Evolutionary conservation across 2,113 vertebrate genomes (phyloP), one percentile per base, ranked within the genome.

Genomic region (Naja naja): DNA sequence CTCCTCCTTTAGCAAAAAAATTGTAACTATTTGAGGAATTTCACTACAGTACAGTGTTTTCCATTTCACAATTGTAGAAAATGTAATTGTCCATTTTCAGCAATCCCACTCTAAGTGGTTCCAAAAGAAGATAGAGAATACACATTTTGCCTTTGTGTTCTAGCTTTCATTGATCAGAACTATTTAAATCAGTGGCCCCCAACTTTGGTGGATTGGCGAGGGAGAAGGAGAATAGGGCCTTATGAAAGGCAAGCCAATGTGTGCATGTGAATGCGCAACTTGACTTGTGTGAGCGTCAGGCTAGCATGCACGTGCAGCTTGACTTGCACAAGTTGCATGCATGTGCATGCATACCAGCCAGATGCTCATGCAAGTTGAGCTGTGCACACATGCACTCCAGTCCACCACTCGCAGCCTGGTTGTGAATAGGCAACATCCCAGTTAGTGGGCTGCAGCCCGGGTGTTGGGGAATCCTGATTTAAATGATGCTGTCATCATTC

Each of bases 161-260:
- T 53, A 23, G 34, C 53, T 34, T 89, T 89, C 11, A 23, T 87
- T 53, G 49, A 55, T 89, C 34, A 56, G 34, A 34, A 53, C 30
- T 54, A 53, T 34, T 88, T 88, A 88, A 69, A 34, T 69, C 64
- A 34, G 64, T 34, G 30, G 4, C 14, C 30, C 60, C 5, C 64
- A 69, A 16, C 30, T 30, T 69, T 69, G n/a, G 14, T 2, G 12
- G 64, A 5, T 34, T 69, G 64, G 64, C 5, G 0, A 30, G 14
- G 30, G 12, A 5, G 12, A 69, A n/a, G 30, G 27, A 11, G 11
- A 69, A n/a, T 30, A 14, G 30, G 30, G 5, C 12, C 64, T 16
- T 1, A 0, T n/a, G n/a, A 69, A 12, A 0, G 30, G 12, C 64
- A 69, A 5, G 12, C 12, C n/a, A n/a, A n/a, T 14, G 4, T 64